These are phyloP conservation scores for Astreopora myriophthalma DNA, from an alignment of 64 coral and sea anemone genomes.

Conservation along the genomic window DNA sequence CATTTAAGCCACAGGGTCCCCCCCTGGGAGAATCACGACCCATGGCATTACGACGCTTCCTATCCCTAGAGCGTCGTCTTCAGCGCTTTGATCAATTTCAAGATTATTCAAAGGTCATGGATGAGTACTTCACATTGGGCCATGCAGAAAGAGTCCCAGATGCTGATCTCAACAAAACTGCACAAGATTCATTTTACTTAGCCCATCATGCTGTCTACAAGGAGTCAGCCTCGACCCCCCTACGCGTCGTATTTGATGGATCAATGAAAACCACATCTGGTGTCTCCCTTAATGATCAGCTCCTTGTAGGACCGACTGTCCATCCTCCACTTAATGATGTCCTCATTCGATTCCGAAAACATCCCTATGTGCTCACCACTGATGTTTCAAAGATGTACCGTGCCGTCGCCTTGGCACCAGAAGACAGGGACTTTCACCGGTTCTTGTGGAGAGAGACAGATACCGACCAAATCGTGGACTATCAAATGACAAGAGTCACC, in stretches of 20 bases:
- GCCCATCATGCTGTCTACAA: slow-evolving; percentile 62
- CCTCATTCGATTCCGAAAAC: slow-evolving; percentile 50
- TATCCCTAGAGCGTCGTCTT: too few relatives aligned
- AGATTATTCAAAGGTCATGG: neutral
- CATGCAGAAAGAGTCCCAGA: neutral
- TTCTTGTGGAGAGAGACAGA: neutral
- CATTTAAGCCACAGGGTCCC: neutral
- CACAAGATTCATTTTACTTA: neutral
- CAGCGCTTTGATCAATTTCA: too few relatives aligned
- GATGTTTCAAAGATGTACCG: slow-evolving; percentile 71
- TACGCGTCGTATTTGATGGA: slow-evolving; percentile 53
- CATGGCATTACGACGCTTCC: too few relatives aligned
- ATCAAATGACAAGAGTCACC: neutral
- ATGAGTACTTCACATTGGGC: neutral
- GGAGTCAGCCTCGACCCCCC: slow-evolving; percentile 26
- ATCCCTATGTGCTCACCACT: slow-evolving; percentile 14
- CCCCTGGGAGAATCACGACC: neutral
- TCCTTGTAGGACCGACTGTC: slow-evolving; percentile 38
- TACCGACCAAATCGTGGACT: too few relatives aligned
- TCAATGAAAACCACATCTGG: slow-evolving; percentile 38
- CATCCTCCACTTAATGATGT: slow-evolving; percentile 47
- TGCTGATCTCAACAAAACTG: neutral
- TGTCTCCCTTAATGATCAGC: slow-evolving; percentile 43
- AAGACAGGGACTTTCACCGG: slow-evolving; percentile 24
- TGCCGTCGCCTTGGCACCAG: too few relatives aligned